Evolutionary conservation across 2,888 invertebrate genomes (phyloP).

Genomic region (Heliothis peltigera): DNA sequence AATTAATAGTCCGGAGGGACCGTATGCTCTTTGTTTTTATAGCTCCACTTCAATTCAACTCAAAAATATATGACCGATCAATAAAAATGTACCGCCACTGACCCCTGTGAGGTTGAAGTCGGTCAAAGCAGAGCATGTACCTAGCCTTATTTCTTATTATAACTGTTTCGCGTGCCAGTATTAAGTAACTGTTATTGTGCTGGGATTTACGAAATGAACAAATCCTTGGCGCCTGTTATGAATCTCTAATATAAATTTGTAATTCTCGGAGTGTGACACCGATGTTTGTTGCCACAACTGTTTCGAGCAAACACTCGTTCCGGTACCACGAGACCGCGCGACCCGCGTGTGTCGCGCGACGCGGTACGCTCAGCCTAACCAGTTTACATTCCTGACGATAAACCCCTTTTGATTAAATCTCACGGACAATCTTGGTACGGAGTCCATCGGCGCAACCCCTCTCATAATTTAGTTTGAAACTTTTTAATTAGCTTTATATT

Average conservation of each 20-base stretch:
- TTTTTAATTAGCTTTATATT: conserved; percentile 90
- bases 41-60: conserved; percentile 62
- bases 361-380: conserved; percentile 53
- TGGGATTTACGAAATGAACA: conserved; percentile 84
- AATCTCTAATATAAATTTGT: conserved; percentile 89
- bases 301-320: conserved; percentile 81
- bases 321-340: conserved; percentile 77
- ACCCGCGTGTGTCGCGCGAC: conserved; percentile 53
- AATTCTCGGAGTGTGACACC: conserved; percentile 87
- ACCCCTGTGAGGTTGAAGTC: conserved; percentile 24
- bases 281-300: conserved; percentile 86
- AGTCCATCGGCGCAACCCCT: conserved; percentile 87
- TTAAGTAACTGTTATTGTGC: conserved; percentile 76
- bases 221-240: conserved; percentile 85
- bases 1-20: conserved; percentile 84
- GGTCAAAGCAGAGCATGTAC: conserved; percentile 35
- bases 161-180: conserved; percentile 71
- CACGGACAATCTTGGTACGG: conserved; percentile 86
- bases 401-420: conserved; percentile 85
- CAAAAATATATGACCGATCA: conserved; percentile 60
- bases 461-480: conserved; percentile 90
- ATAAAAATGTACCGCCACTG: conserved; percentile 51
- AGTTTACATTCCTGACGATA: conserved; percentile 78
- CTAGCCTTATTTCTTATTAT: conserved; percentile 59
- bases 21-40: conserved; percentile 77